Evolutionary conservation across 1,140 invertebrate genomes (phyloP), one percentile per base, ranked within the genome.

Genomic region (Sycophila sp.): DNA sequence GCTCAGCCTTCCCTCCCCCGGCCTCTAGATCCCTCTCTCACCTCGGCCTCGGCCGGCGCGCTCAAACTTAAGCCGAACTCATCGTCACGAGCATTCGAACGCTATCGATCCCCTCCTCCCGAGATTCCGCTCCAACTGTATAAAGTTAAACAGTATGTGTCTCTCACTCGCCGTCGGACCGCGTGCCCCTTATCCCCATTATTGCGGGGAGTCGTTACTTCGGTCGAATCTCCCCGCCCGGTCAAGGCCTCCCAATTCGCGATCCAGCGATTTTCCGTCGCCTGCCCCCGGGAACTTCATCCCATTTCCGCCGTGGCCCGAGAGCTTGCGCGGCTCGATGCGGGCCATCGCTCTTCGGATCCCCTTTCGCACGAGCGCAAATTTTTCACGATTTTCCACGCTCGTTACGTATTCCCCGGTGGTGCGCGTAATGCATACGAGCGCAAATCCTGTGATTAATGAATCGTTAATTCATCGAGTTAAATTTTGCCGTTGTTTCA

Each of bases 361-460:
- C n/a, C n/a, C n/a, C n/a, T n/a, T n/a, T n/a, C n/a, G n/a, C n/a
- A n/a, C n/a, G n/a, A n/a, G n/a, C n/a, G n/a, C n/a, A n/a, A n/a
- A n/a, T n/a, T n/a, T n/a, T n/a, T n/a, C n/a, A n/a, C n/a, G n/a
- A n/a, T n/a, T n/a, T n/a, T n/a, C n/a, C n/a, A n/a, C n/a, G n/a
- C n/a, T n/a, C n/a, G n/a, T 75, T 74, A 73, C 73, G 72, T 62
- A 53, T 26, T n/a, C n/a, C n/a, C n/a, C n/a, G n/a, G n/a, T n/a
- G n/a, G n/a, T n/a, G n/a, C n/a, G n/a, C n/a, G n/a, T n/a, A n/a
- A n/a, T n/a, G n/a, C n/a, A n/a, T n/a, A n/a, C n/a, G n/a, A n/a
- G n/a, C n/a, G n/a, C n/a, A n/a, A n/a, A n/a, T 63, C 47, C 71
- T 72, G 63, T 78, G 75, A 77, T 76, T 67, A 71, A 73, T n/a